Percentiles rank a stretch among this genome's conserved stretches.
phyloP scores from a whole-genome alignment of 1,140 invertebrate genomes.

The Cyclargus thomasi region DNA sequence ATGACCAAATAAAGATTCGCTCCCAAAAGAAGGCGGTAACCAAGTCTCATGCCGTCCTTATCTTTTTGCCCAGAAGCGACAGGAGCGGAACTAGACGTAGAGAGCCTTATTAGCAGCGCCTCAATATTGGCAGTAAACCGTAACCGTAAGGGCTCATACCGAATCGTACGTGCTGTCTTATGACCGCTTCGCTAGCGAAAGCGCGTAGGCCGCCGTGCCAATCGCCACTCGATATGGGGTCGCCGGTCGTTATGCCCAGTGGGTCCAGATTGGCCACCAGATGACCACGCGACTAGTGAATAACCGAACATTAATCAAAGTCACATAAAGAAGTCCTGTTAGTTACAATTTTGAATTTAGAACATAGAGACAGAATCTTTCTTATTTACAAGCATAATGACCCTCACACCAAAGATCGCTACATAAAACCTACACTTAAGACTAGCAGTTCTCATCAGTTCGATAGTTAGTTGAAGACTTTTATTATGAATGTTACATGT shows the following conservation, averaged over 20 bases:
- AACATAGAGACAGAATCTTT: not conserved
- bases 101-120: not conserved
- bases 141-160: constrained; percentile 52
- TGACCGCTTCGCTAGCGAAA: constrained; percentile 70
- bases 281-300: constrained; percentile 91
- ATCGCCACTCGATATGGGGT: constrained; percentile 58
- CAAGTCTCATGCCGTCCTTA: too few relatives aligned
- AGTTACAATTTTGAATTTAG: not conserved
- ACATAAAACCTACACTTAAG: constrained; percentile 39
- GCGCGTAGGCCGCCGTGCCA: constrained; percentile 65
- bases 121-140: not conserved
- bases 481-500: constrained; percentile 1
- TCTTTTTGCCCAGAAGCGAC: too few relatives aligned
- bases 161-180: constrained; percentile 73
- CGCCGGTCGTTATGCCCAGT: constrained; percentile 82
- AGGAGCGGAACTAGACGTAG: too few relatives aligned
- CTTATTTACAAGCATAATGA: not conserved
- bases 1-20: too few relatives aligned
- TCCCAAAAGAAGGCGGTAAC: too few relatives aligned
- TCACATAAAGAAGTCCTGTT: not conserved
- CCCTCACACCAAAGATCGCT: constrained; percentile 5
- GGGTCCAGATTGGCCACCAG: constrained; percentile 96
- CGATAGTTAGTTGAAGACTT: constrained; percentile 28
- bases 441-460: constrained; percentile 45
- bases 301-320: constrained; percentile 15